A percentile compares a stretch with the other conserved stretches of the same genome.
Evolutionary conservation across 2,797 vertebrate species (phyloP).

Genomic region (Tachyglossus aculeatus): DNA sequence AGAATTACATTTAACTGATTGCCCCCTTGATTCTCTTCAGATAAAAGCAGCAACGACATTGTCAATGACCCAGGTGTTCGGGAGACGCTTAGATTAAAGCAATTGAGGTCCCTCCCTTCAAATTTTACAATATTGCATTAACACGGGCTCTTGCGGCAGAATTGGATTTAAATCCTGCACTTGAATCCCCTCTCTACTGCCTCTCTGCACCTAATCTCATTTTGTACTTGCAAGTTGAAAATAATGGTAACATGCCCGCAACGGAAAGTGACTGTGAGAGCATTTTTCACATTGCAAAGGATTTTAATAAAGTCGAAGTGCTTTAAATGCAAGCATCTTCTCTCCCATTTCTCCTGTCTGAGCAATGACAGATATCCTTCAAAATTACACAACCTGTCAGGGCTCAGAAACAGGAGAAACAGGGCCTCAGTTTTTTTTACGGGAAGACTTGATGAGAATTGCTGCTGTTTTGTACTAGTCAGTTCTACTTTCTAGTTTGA

Average conservation of each 20-base stretch:
- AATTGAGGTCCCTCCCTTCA: slow-evolving; percentile 52
- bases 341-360: slow-evolving; percentile 22
- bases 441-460: slow-evolving; percentile 30
- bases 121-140: slow-evolving; percentile 71
- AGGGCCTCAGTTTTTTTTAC: not conserved
- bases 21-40: slow-evolving; percentile 61
- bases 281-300: slow-evolving; percentile 65
- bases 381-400: too few species aligned
- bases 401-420: not conserved
- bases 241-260: slow-evolving; percentile 59
- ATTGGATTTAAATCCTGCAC: slow-evolving; percentile 74
- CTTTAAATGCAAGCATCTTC: slow-evolving; percentile 40
- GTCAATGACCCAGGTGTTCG: slow-evolving; percentile 71
- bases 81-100: slow-evolving; percentile 62
- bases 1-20: slow-evolving; percentile 55
- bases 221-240: slow-evolving; percentile 69
- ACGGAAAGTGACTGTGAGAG: slow-evolving; percentile 61
- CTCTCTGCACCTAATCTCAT: slow-evolving; percentile 70
- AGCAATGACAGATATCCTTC: too few species aligned
- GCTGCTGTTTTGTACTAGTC: slow-evolving; percentile 30
- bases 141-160: slow-evolving; percentile 61
- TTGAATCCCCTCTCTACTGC: slow-evolving; percentile 44
- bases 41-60: slow-evolving; percentile 70
- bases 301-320: slow-evolving; percentile 71
- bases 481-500: slow-evolving; percentile 35